Conservation (phyloP, 2,888 invertebrate species). For the Hoplodrina ambigua region DNA sequence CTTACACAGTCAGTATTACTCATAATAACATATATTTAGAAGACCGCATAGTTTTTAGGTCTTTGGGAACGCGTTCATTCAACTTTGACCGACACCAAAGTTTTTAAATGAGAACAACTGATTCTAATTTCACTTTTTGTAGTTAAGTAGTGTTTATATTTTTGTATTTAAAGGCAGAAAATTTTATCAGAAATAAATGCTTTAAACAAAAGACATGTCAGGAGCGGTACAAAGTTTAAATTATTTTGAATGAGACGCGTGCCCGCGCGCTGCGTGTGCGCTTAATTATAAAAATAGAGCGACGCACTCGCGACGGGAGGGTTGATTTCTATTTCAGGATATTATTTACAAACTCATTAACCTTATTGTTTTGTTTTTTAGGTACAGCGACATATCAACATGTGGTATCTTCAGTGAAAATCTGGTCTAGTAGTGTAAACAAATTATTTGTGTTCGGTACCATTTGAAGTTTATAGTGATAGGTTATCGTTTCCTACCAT, state of each 20-base stretch:
- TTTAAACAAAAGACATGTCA: constrained; percentile 62
- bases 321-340: constrained; percentile 80
- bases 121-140: not conserved
- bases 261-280: constrained; percentile 72
- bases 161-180: not conserved
- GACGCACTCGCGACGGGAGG: constrained; percentile 80
- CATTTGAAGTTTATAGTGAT: not conserved
- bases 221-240: constrained; percentile 62
- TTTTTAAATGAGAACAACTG: constrained; percentile 7
- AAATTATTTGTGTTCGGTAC: constrained; percentile 2
- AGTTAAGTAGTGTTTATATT: not conserved
- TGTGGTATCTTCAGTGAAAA: constrained; percentile 27
- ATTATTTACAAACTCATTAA: constrained; percentile 70
- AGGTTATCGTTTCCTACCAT: constrained; percentile 9
- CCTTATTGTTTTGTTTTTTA: constrained; percentile 61
- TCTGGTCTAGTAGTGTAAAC: constrained; percentile 33
- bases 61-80: constrained; percentile 76
- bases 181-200: not conserved
- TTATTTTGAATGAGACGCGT: constrained; percentile 77
- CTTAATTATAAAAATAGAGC: constrained; percentile 79
- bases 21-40: constrained; percentile 88
- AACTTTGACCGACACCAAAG: constrained; percentile 68
- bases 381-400: constrained; percentile 25
- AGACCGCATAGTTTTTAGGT: constrained; percentile 81
- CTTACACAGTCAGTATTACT: constrained; percentile 83